These are phyloP conservation scores for Synchiropus splendidus DNA, from an alignment of 2,113 vertebrate genomes.

Conservation along the genomic window DNA sequence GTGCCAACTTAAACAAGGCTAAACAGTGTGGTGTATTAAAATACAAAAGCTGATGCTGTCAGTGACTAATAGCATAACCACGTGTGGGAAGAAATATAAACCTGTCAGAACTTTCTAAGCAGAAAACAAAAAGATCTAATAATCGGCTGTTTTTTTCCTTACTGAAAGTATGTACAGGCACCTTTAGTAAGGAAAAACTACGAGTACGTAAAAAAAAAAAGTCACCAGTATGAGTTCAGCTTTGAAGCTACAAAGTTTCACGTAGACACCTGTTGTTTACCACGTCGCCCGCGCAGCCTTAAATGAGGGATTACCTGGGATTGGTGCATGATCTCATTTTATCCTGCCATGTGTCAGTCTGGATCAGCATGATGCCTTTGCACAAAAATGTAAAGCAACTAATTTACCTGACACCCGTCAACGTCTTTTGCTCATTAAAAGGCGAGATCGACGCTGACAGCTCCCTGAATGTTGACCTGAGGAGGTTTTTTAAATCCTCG, in stretches of 20 bases:
- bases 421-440: background rate
- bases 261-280: background rate
- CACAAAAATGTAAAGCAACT: conserved; percentile 12
- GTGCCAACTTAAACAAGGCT: conserved; percentile 36
- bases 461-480: conserved; percentile 4
- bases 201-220: too few species aligned
- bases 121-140: too few species aligned
- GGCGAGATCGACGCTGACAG: conserved; percentile 23
- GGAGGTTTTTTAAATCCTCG: conserved; percentile 36
- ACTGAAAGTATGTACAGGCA: too few species aligned
- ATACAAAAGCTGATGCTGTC: conserved; percentile 19
- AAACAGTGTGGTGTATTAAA: conserved; percentile 8
- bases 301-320: background rate
- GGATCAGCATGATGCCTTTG: conserved; percentile 5
- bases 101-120: too few species aligned
- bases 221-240: too few species aligned
- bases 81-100: conserved; percentile 33
- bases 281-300: too few species aligned
- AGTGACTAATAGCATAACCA: conserved; percentile 30
- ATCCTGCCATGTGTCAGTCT: conserved; percentile 5
- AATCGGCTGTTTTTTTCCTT: too few species aligned
- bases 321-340: background rate
- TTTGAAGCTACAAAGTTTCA: too few species aligned
- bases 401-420: conserved; percentile 32
- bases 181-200: too few species aligned